phyloP scores from a whole-genome alignment of 2,113 vertebrate genomes.

The Lepus americanus region DNA sequence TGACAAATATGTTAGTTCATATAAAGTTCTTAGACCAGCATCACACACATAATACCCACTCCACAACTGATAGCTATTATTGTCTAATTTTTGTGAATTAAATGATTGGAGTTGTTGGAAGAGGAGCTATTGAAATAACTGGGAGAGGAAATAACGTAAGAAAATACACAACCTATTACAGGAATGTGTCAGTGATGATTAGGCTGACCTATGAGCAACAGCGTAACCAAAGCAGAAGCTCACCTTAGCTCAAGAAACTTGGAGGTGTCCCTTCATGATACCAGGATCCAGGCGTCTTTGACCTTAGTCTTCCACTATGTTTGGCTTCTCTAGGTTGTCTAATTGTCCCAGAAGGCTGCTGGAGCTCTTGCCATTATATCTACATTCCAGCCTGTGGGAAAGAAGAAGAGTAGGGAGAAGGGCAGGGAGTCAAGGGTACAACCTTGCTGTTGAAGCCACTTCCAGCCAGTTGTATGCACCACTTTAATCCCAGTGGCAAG shows the following conservation, averaged over 20 bases:
- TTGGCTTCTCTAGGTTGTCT: not conserved
- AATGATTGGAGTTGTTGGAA: not conserved
- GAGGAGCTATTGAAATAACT: not conserved
- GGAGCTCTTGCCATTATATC: not conserved
- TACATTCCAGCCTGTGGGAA: not conserved
- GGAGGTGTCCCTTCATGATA: not conserved
- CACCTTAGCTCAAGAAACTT: not conserved
- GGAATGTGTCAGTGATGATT: not conserved
- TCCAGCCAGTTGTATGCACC: not conserved
- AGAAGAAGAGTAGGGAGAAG: not conserved
- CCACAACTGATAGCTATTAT: not conserved
- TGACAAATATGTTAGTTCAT: not conserved
- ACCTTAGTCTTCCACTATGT: not conserved
- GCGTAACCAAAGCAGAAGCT: not conserved
- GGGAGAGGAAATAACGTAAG: not conserved
- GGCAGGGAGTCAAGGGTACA: not conserved
- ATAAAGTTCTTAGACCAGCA: not conserved
- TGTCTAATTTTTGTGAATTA: constrained; percentile 7
- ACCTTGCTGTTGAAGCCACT: not conserved
- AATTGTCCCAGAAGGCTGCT: not conserved
- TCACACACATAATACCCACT: not conserved
- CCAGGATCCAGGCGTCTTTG: not conserved
- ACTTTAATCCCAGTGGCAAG: not conserved
- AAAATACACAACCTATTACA: not conserved
- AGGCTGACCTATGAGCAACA: not conserved